Base-by-base conservation (phyloP, 1,140 invertebrate species). In the Reticulitermes speratus region DNA sequence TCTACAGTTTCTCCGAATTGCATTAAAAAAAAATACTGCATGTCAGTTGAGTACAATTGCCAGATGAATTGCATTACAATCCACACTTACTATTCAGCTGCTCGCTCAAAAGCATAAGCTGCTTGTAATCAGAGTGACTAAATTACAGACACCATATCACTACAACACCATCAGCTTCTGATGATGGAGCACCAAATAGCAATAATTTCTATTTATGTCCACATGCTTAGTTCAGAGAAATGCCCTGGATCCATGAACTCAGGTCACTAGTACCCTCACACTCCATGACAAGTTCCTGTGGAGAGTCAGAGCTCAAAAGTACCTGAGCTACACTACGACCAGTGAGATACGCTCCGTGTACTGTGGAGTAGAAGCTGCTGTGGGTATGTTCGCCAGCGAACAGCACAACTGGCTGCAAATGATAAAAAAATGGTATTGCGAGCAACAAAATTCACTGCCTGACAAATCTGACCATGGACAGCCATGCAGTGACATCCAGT, bases 361-460 rank as follows among this genome's bases (percentile, higher is more conserved):
- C 97, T 9, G 97, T 99, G 38, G 97, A 98, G 90, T 98, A 99
- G 90, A 98, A 98, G 89, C 94, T 96, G 88, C 95, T 95, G 92
- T 99, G 97, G 9, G 97, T 98, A 88, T 98, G 97, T 92, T 99
- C 97, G 32, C 98, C 97, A 87, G 97, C 97, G 93, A 98, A 98
- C 86, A 97, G 91, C 86, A 98, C 90, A n/a, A 93, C 92, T 86
- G 96, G 96, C 96, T 97, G 91, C 44, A 92, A 91, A 55, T 21
- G 19, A 1, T 12, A 12, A 55, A 16, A 21, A 14, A 21, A 55
- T 55, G 5, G 14, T 21, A 55, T 0, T 19, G 52, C 14, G 19
- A 55, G 52, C 52, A 5, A 21, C 14, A 55, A 16, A 55, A 55
- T 55, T 16, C 19, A 16, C 52, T 55, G 52, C 19, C 8, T 55